Percentiles rank a stretch among this genome's conserved stretches.
phyloP scores from a whole-genome alignment of 2,113 vertebrate species.

The Thymallus thymallus region DNA sequence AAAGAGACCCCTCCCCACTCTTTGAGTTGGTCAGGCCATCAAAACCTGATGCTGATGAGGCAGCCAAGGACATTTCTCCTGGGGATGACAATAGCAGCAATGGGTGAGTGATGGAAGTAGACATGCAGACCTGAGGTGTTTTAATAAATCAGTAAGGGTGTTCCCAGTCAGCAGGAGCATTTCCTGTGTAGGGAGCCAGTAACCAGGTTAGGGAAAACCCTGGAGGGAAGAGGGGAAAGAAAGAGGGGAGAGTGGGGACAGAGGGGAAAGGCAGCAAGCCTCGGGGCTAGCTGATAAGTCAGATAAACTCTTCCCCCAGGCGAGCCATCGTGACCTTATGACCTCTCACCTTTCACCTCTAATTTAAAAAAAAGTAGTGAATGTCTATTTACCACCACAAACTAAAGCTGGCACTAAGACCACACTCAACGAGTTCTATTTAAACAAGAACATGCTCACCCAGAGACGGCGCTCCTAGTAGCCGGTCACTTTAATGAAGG shows the following conservation, averaged over 20 bases:
- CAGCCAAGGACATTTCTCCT: constrained; percentile 1
- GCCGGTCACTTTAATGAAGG: too few species aligned
- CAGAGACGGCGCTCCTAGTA: too few species aligned
- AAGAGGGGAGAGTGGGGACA: not conserved
- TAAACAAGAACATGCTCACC: too few species aligned
- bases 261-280: not conserved
- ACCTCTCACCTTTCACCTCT: not conserved
- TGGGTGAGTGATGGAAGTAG: constrained; percentile 13
- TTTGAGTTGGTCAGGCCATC: constrained; percentile 19
- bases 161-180: not conserved
- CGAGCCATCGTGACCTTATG: not conserved
- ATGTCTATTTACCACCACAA: too few species aligned
- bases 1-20: not conserved
- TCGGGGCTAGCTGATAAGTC: not conserved
- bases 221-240: too few species aligned
- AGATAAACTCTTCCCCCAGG: not conserved
- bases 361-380: too few species aligned
- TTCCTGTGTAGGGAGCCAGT: not conserved
- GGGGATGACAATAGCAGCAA: not conserved
- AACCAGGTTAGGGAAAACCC: not conserved
- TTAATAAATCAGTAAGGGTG: constrained; percentile 15
- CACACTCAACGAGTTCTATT: too few species aligned
- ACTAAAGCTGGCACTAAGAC: too few species aligned
- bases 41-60: constrained; percentile 12
- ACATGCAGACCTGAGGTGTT: not conserved